Conservation (phyloP, 2,113 vertebrate species). For the Camarhynchus parvulus region DNA sequence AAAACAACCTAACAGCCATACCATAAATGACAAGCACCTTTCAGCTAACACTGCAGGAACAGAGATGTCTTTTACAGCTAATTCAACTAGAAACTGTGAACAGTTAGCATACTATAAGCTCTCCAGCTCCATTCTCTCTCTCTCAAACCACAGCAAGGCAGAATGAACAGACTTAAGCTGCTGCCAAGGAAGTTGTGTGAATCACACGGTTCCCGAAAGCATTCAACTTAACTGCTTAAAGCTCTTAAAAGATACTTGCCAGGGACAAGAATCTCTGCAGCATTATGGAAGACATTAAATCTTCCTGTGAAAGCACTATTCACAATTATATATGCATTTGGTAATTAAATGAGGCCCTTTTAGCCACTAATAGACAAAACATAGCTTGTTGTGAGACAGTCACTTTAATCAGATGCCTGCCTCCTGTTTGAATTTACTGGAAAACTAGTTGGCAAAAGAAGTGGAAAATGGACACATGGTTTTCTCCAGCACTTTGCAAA, state of each 20-base stretch:
- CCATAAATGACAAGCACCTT: background rate
- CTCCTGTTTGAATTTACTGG: conserved; percentile 41
- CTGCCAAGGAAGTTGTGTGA: conserved; percentile 40
- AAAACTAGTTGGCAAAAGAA: conserved; percentile 35
- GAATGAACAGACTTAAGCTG: conserved; percentile 21
- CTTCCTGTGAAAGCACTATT: conserved; percentile 11
- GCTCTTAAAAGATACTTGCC: background rate
- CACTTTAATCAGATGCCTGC: conserved; percentile 26
- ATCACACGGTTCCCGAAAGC: conserved; percentile 28
- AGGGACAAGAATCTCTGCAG: background rate
- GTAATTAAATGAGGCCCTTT: conserved; percentile 16
- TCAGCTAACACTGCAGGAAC: background rate
- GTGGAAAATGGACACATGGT: conserved; percentile 50
- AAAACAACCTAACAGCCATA: conserved; percentile 16
- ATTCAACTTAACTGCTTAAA: conserved; percentile 13
- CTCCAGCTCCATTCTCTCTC: conserved; percentile 10
- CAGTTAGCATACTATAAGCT: background rate
- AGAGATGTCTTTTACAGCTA: conserved; percentile 38
- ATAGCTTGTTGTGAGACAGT: conserved; percentile 12
- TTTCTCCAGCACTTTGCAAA: conserved; percentile 44
- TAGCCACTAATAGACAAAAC: conserved; percentile 19
- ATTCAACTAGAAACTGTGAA: conserved; percentile 45
- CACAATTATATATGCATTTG: conserved; percentile 4
- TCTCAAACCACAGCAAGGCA: conserved; percentile 29
- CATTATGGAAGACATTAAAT: background rate